A percentile compares a stretch with the other conserved stretches of the same genome.
These are phyloP conservation scores for Blera fallax DNA, from an alignment of 2,888 invertebrate species.

Conservation along the genomic window DNA sequence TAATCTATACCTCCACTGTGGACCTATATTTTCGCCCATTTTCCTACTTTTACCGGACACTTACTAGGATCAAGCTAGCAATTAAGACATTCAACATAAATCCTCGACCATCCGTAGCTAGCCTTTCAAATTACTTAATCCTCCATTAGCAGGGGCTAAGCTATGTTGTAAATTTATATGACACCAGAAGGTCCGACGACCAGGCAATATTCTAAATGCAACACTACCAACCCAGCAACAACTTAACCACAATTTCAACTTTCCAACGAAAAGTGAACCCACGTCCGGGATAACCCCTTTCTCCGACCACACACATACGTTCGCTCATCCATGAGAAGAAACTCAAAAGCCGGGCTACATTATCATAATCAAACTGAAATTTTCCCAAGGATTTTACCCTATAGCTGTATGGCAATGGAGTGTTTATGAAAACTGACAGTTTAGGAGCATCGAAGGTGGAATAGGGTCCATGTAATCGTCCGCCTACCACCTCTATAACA, in stretches of 20 bases:
- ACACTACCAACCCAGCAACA: constrained; percentile 29
- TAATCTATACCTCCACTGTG: too few species aligned
- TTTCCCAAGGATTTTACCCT: constrained; percentile 38
- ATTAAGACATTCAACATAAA: too few species aligned
- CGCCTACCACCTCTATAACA: neutral
- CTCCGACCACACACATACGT: constrained; percentile 7
- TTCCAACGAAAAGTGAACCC: constrained; percentile 1
- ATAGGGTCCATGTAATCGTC: constrained; percentile 7
- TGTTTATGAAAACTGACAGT: constrained; percentile 70
- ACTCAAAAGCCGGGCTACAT: constrained; percentile 37
- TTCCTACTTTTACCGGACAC: too few species aligned
- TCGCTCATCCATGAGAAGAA: neutral
- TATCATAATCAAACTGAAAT: constrained; percentile 64
- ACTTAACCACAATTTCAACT: constrained; percentile 45
- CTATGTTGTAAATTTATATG: constrained; percentile 26
- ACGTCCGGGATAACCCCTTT: constrained; percentile 2
- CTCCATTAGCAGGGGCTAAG: constrained; percentile 9
- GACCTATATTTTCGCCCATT: too few species aligned
- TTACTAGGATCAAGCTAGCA: too few species aligned
- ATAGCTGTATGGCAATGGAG: neutral
- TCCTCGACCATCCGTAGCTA: too few species aligned
- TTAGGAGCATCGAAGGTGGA: constrained; percentile 7
- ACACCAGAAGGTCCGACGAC: constrained; percentile 26
- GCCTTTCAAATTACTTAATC: too few species aligned
- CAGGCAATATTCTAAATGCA: constrained; percentile 25